Conservation (phyloP, 37 sponge, comb jelly and placozoan genomes). For the Bolinopsis microptera region DNA sequence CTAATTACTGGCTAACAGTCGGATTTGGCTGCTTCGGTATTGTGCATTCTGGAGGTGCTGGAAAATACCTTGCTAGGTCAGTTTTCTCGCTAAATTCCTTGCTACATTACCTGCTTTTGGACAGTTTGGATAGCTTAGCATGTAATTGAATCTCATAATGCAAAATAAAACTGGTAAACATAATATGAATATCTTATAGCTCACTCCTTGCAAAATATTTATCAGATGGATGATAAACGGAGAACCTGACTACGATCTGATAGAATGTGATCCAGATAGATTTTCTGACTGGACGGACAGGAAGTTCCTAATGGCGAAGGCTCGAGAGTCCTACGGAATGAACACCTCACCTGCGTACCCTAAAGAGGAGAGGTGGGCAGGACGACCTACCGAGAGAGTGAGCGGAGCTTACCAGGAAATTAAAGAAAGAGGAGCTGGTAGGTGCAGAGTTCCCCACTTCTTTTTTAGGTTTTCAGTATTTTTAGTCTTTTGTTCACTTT, state of each 20-base stretch:
- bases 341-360: conserved; percentile 52
- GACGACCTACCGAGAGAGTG: conserved; percentile 59
- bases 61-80: conserved; percentile 65
- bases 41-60: conserved; percentile 65
- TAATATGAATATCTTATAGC: too few species aligned
- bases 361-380: conserved; percentile 68
- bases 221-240: conserved; percentile 67
- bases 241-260: conserved; percentile 68
- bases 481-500: not conserved
- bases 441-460: too few species aligned
- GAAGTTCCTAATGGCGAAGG: conserved; percentile 38
- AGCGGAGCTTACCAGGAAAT: conserved; percentile 18
- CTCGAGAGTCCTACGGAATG: conserved; percentile 68
- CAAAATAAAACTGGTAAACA: too few species aligned
- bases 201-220: not conserved
- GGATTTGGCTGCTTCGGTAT: conserved; percentile 68
- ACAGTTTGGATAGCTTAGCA: too few species aligned
- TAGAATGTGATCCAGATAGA: conserved; percentile 67
- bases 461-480: too few species aligned
- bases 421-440: conserved; percentile 65
- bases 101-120: too few species aligned
- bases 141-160: too few species aligned
- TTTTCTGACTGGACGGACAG: conserved; percentile 48
- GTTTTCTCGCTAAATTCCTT: too few species aligned
- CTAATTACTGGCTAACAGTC: conserved; percentile 64